Evolutionary conservation across 2,113 vertebrate species (phyloP).

Genomic region (Alosa alosa): DNA sequence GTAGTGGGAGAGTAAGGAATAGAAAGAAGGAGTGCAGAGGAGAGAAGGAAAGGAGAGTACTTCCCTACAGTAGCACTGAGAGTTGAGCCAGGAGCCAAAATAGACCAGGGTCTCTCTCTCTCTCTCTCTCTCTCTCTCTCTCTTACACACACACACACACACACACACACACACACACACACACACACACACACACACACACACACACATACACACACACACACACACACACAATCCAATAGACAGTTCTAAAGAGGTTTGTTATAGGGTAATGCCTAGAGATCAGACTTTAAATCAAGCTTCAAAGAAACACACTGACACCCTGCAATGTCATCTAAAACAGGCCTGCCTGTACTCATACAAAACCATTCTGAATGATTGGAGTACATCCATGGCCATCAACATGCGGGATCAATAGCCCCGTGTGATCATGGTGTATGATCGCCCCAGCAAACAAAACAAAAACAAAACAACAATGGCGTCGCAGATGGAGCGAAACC

Average conservation of each 20-base stretch:
- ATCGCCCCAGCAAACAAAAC: background rate
- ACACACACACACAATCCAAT: background rate
- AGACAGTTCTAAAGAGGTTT: conserved; percentile 38
- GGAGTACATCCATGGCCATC: background rate
- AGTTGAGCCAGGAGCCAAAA: background rate
- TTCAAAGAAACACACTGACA: conserved; percentile 48
- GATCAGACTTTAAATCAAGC: background rate
- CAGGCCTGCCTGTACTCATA: background rate
- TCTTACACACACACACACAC: background rate
- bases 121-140: no score
- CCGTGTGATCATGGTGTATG: background rate
- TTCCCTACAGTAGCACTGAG: background rate
- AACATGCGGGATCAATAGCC: background rate
- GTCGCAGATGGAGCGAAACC: background rate
- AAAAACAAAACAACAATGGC: background rate
- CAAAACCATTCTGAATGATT: background rate
- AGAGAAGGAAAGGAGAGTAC: background rate
- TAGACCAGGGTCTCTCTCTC: background rate
- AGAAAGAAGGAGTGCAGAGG: background rate
- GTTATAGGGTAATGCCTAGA: conserved; percentile 65
- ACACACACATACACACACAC: background rate
- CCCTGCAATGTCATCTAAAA: conserved; percentile 45
- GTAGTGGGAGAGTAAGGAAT: background rate
- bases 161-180: conserved; percentile 5
- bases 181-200: background rate